phyloP scores from a whole-genome alignment of 2,797 vertebrate genomes.

The Anas acuta region DNA sequence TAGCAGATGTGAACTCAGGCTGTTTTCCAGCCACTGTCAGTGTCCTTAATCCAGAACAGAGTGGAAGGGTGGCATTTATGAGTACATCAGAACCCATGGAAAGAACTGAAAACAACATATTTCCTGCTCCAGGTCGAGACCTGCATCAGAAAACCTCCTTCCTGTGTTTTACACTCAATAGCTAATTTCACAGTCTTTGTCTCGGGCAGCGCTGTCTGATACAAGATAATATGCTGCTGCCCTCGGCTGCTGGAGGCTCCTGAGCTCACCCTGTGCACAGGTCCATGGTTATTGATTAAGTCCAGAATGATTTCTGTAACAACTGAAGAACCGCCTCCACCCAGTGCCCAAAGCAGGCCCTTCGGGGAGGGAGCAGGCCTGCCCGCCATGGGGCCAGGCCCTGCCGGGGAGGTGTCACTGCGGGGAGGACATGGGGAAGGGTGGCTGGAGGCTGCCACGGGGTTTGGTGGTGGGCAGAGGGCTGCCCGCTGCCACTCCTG shows the following conservation, averaged over 20 bases:
- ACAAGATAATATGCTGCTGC: background rate
- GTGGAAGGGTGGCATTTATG: background rate
- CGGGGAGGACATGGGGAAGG: background rate
- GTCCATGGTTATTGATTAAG: background rate
- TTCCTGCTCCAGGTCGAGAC: background rate
- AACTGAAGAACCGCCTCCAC: background rate
- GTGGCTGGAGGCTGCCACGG: background rate
- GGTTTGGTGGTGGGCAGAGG: background rate
- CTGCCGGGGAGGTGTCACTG: background rate
- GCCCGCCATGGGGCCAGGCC: background rate
- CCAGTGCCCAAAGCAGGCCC: background rate
- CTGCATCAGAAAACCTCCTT: background rate
- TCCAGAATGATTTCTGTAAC: background rate
- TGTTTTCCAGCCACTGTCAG: background rate
- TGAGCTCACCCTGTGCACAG: background rate
- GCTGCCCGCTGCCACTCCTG: background rate
- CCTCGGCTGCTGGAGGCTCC: conserved; percentile 8
- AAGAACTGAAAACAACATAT: background rate
- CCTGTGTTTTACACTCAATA: conserved; percentile 45
- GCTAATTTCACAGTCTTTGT: conserved; percentile 53
- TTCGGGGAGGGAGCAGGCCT: background rate
- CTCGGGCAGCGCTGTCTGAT: background rate
- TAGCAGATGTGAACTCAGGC: background rate
- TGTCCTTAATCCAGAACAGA: background rate
- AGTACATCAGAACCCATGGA: background rate